Percentiles rank a stretch among this genome's conserved stretches.
Conservation (phyloP, 2,113 vertebrate genomes). For the Chauna torquata region DNA sequence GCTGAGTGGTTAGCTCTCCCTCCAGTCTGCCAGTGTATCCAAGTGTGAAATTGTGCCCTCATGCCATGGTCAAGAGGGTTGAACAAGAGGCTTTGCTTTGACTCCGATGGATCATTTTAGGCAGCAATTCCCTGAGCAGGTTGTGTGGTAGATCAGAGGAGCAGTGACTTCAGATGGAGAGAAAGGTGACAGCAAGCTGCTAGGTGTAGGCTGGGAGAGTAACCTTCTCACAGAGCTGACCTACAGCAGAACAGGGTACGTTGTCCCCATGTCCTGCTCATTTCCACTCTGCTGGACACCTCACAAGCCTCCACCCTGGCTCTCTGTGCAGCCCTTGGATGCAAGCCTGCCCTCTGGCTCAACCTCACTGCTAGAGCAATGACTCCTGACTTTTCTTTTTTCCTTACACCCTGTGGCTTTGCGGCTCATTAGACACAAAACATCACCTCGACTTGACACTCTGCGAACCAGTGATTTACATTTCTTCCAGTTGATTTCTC, state of each 20-base stretch:
- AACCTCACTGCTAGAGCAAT: not conserved
- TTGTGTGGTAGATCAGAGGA: not conserved
- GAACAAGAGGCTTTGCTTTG: not conserved
- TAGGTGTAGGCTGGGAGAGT: not conserved
- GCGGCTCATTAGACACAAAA: slow-evolving; percentile 45
- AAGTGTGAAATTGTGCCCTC: not conserved
- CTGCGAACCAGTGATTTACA: not conserved
- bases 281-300: not conserved
- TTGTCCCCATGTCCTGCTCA: not conserved
- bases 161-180: not conserved
- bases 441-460: slow-evolving; percentile 34
- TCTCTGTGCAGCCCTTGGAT: not conserved
- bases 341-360: not conserved
- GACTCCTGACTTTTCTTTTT: not conserved
- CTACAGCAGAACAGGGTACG: not conserved
- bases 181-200: not conserved
- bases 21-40: not conserved
- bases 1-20: not conserved
- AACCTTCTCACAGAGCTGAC: not conserved
- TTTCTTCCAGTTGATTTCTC: slow-evolving; percentile 44
- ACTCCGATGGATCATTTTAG: not conserved
- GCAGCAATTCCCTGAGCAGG: not conserved
- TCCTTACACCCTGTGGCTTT: slow-evolving; percentile 26
- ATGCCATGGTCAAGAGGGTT: rapidly evolving
- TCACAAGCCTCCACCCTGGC: not conserved